Evolutionary conservation across 2,888 invertebrate genomes (phyloP).

Genomic region (Diploptera punctata): DNA sequence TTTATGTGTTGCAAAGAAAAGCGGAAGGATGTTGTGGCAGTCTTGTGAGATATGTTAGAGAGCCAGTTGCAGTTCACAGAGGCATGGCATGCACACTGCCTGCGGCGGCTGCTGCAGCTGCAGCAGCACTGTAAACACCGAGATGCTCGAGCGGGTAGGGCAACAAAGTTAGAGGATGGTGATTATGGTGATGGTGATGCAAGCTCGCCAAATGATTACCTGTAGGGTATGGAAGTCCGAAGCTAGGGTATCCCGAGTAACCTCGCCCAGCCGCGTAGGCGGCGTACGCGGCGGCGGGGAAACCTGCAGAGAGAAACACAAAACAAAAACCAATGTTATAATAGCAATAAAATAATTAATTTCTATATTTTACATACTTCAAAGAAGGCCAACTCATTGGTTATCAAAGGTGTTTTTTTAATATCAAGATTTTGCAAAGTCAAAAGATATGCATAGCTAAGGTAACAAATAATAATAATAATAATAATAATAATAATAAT

Average conservation of each 20-base stretch:
- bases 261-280: conserved; percentile 96
- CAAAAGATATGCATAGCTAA: too few relatives aligned
- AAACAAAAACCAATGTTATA: too few relatives aligned
- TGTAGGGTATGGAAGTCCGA: conserved; percentile 97
- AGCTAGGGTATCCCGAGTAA: conserved; percentile 97
- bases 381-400: background rate
- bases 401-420: too few relatives aligned
- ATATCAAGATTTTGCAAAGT: too few relatives aligned
- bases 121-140: conserved; percentile 57
- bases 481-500: too few relatives aligned
- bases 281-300: conserved; percentile 94
- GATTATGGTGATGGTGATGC: conserved; percentile 65
- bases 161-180: conserved; percentile 50
- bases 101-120: conserved; percentile 53
- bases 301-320: conserved; percentile 69
- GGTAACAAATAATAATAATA: too few relatives aligned
- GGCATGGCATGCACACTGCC: conserved; percentile 77
- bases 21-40: background rate
- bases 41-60: background rate
- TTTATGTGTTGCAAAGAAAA: too few relatives aligned
- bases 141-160: conserved; percentile 52
- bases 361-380: background rate
- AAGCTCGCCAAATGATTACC: conserved; percentile 88
- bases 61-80: conserved; percentile 67
- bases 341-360: background rate